A percentile compares a stretch with the other conserved stretches of the same genome.
These are phyloP conservation scores for Lysiphlebus fabarum DNA, from an alignment of 1,140 invertebrate genomes.

Conservation along the genomic window DNA sequence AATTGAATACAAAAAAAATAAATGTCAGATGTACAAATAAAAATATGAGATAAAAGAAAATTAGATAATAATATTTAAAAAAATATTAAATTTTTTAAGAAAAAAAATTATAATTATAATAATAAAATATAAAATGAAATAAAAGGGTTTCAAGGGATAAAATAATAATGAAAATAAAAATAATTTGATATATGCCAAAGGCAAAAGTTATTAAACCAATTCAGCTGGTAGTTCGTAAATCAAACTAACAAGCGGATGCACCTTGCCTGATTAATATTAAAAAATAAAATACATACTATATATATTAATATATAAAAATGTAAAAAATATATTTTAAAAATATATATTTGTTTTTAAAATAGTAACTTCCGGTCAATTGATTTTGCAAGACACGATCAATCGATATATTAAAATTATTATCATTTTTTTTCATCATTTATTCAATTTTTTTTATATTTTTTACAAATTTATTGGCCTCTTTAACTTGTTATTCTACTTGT, in stretches of 20 bases:
- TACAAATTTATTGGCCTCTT: slow-evolving; percentile 2
- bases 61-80: too few relatives aligned
- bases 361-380: slow-evolving; percentile 11
- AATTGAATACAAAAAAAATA: too few relatives aligned
- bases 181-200: background rate
- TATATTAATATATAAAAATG: slow-evolving; percentile 5
- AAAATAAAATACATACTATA: background rate
- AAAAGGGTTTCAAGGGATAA: background rate
- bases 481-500: background rate
- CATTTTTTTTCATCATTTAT: slow-evolving; percentile 10
- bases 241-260: slow-evolving; percentile 20
- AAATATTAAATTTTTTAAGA: too few relatives aligned
- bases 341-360: background rate
- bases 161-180: slow-evolving; percentile 10
- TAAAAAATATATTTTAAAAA: slow-evolving; percentile 6
- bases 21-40: too few relatives aligned
- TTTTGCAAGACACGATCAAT: background rate
- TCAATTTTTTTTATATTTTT: background rate
- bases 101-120: too few relatives aligned
- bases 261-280: slow-evolving; percentile 14
- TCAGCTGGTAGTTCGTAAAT: slow-evolving; percentile 17
- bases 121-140: background rate
- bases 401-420: background rate
- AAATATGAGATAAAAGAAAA: too few relatives aligned
- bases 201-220: slow-evolving; percentile 8